Conservation (phyloP, 2,888 invertebrate species). For the Sisyra nigra region DNA sequence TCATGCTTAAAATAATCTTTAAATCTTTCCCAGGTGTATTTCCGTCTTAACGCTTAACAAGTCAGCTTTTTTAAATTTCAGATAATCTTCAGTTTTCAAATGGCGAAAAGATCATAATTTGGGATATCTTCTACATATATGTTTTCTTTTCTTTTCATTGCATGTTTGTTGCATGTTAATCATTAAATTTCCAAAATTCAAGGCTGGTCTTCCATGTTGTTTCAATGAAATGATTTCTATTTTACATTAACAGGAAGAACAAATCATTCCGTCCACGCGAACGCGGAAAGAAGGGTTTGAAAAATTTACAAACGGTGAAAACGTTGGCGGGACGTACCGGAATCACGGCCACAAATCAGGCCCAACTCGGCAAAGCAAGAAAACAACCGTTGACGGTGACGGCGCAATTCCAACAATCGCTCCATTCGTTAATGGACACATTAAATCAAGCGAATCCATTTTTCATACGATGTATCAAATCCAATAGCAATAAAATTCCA, state of each 20-base stretch:
- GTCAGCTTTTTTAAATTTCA: no score
- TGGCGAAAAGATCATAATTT: no score
- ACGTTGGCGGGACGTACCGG: slow-evolving; percentile 67
- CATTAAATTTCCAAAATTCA: neutral
- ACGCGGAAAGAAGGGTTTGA: slow-evolving; percentile 71
- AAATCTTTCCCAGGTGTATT: neutral
- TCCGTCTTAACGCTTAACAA: neutral
- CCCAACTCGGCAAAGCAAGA: slow-evolving; percentile 42
- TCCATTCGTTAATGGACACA: slow-evolving; percentile 85
- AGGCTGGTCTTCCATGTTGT: neutral
- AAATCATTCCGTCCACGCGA: slow-evolving; percentile 82
- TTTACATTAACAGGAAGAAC: slow-evolving; percentile 54
- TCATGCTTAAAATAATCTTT: no score
- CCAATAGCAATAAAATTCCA: slow-evolving; percentile 83
- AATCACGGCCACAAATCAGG: slow-evolving; percentile 34
- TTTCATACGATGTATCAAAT: slow-evolving; percentile 87
- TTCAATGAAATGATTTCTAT: neutral
- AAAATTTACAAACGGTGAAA: slow-evolving; percentile 84
- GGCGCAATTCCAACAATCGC: slow-evolving; percentile 86
- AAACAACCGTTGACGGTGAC: slow-evolving; percentile 87
- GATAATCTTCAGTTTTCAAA: neutral
- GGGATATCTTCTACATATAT: slow-evolving; percentile 16
- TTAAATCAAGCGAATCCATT: slow-evolving; percentile 78
- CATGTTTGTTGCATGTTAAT: slow-evolving; percentile 10
- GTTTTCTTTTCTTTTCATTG: slow-evolving; percentile 27